Evolutionary conservation across 2,797 vertebrate genomes (phyloP), one percentile per base, ranked within the genome.

Genomic region (Avahi laniger): DNA sequence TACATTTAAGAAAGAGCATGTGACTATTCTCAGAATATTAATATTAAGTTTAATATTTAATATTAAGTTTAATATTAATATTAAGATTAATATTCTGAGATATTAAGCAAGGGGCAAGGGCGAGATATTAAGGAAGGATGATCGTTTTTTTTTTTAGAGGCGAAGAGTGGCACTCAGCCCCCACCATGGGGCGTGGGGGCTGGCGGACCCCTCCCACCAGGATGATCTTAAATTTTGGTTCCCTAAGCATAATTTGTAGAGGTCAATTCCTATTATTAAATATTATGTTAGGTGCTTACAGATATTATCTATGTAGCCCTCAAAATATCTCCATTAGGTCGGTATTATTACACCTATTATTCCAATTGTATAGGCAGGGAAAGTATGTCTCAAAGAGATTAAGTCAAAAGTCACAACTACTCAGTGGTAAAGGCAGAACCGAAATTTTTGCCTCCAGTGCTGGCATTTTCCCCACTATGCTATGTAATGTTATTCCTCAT

Each of bases 331-430:
- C 35, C 17, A 5, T 35, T 30, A 48, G 35, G 57, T 63, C 82
- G 35, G 78, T 94, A 73, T 89, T 72, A 63, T 63, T 63, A 63
- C 30, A 33, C 61, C 30, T 63, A 82, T 67, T 63, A 79, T 88
- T 43, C 28, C 17, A 89, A 43, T n/a, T 46, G 12, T 48, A 78
- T 18, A 46, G 4, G 13, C 50, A 73, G 28, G 70, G 57, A 73
- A 80, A 52, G 41, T 48, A 78, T 12, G 78, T 63, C 48, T 73
- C 14, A 95, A 78, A 80, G 18, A 79, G 38, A 43, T 72, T 78
- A 86, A 30, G 46, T 78, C 61, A 65, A 94, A 94, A 87, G 85
- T 83, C 75, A 76, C n/a, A 89, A 48, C n/a, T 89, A 69, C 63
- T 93, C 57, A 80, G 57, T 50, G 48, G 57, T 79, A 92, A 76